Evolutionary conservation across 1,140 invertebrate genomes (phyloP), one percentile per base, ranked within the genome.

Genomic region (Habropoda laboriosa): DNA sequence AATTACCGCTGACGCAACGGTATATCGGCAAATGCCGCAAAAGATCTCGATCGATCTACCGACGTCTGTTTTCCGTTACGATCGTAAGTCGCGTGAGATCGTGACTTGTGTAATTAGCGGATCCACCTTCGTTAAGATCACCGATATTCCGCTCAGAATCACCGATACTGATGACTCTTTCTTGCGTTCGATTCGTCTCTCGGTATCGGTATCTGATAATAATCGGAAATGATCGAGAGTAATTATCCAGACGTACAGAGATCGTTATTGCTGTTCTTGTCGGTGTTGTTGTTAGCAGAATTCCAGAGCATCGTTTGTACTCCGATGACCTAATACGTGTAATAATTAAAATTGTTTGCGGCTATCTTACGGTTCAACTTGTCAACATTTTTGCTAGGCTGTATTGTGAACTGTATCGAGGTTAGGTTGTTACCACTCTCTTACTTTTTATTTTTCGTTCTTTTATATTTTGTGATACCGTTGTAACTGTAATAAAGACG

Each of bases 51-150:
- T 80, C 78, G 40, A 66, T 38, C 58, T 51, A 32, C 1, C 7
- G 21, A 51, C 27, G 21, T 61, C 45, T 47, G 35, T 21, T 51
- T 70, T 58, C 49, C 42, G 42, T 35, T 35, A 2, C 27, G 32
- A 53, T 51, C 24, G 30, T 49, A 13, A 64, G 40, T 63, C 76
- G 30, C 10, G 10, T n/a, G 32, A 21, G 47, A 64, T 47, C 77
- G 77, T 64, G 77, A 45, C 68, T 73, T 58, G 27, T 30, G 53
- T 57, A 60, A 80, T 80, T 80, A 80, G n/a, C 71, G 32, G 35
- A 35, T 66, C 51, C 61, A 32, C 4, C 66, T 79, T 71, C 66
- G 55, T 71, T 60, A 60, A 68, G 53, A 60, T 76, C 61, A 35
- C 21, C 73, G 51, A 45, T 45, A 57, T 27, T 45, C 38, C 13